Evolutionary conservation across 2,888 invertebrate genomes (phyloP).

Genomic region (Rhingia campestris): DNA sequence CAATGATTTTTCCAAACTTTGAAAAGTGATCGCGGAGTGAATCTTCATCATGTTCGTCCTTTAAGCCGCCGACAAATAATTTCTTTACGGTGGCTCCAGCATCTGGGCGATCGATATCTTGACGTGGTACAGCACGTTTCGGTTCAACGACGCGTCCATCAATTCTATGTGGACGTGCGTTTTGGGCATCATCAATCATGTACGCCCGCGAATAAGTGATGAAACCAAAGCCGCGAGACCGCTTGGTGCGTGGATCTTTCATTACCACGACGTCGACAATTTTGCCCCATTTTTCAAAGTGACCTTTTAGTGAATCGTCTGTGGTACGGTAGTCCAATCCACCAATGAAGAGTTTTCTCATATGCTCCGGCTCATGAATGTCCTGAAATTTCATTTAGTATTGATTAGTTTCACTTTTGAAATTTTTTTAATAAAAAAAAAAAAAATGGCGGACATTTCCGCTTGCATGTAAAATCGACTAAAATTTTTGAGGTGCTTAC

Average conservation of each 20-base stretch:
- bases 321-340: slow-evolving; percentile 97
- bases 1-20: slow-evolving; percentile 91
- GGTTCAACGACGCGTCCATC: slow-evolving; percentile 97
- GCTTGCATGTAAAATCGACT: slow-evolving; percentile 5
- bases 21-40: slow-evolving; percentile 92
- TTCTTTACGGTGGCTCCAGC: slow-evolving; percentile 97
- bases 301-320: slow-evolving; percentile 94
- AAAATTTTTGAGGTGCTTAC: slow-evolving; percentile 75
- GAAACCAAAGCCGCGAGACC: slow-evolving; percentile 98
- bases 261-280: slow-evolving; percentile 98
- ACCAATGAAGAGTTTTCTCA: slow-evolving; percentile 96
- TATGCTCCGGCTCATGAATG: slow-evolving; percentile 86
- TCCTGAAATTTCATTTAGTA: slow-evolving; percentile 74
- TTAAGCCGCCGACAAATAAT: slow-evolving; percentile 95
- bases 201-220: slow-evolving; percentile 96
- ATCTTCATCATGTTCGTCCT: slow-evolving; percentile 95
- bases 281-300: slow-evolving; percentile 98
- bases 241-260: slow-evolving; percentile 97
- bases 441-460: slow-evolving; percentile 78
- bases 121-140: slow-evolving; percentile 96
- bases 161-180: slow-evolving; percentile 93
- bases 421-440: background rate
- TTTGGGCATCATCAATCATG: slow-evolving; percentile 98
- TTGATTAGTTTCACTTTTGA: background rate
- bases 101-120: slow-evolving; percentile 95